Base-by-base conservation (phyloP, 2,113 vertebrate genomes). In the Petromus typicus region DNA sequence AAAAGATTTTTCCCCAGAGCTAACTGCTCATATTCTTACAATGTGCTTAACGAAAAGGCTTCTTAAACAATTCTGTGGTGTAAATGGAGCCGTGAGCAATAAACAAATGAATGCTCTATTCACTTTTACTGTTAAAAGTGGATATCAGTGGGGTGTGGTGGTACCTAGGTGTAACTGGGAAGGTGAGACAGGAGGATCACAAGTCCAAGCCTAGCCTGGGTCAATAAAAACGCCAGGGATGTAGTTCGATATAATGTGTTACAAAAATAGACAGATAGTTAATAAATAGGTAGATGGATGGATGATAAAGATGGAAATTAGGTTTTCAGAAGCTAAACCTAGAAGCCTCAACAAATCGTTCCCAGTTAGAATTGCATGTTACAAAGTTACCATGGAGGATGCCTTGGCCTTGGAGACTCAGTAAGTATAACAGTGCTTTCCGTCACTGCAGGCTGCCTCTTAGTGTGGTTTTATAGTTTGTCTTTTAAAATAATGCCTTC, bases 401-500 rank as follows among this genome's bases (percentile, higher is more conserved):
- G 13, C 59, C 32, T 59, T 66, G 66, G 13, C 78, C 78, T 86
- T 67, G 51, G 20, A 67, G n/a, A 79, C 34, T 80, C 63, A 22
- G 1, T 56, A 25, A 86, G 4, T 91, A 3, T 17, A 64, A 7
- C 40, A 81, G 32, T 40, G 17, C 59, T 12, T 78, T 85, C 56
- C 57, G 3, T 32, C 43, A 59, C 45, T 76, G 17, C 64, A 90
- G 75, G 64, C 22, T 94, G 54, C n/a, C 4, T 30, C 18, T 75
- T 93, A 51, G 2, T 40, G 7, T 48, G 63, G 5, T 90, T 80
- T 76, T 64, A 14, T 59, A 89, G 34, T 73, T 75, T 87, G 64
- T 79, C 6, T 27, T 93, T 89, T 43, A 84, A 93, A 83, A 63
- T 93, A 91, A 57, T 48, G 78, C 40, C 30, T 69, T 75, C 66